These are phyloP conservation scores for Brachirus orientalis DNA, from an alignment of 2,113 vertebrate genomes.

Conservation along the genomic window DNA sequence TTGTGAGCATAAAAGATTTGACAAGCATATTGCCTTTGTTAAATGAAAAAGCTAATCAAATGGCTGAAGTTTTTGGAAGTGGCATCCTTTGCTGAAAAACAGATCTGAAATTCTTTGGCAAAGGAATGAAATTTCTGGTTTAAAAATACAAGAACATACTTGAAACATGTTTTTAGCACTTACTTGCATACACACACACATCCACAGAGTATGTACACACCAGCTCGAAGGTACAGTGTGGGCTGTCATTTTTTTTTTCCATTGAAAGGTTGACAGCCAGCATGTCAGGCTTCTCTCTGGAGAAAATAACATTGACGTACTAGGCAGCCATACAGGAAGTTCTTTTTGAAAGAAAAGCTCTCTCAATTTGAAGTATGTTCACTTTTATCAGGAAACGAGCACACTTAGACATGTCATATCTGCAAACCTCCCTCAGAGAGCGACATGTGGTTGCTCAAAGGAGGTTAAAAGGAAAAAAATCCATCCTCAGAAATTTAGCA, in stretches of 20 bases:
- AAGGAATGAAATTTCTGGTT: conserved; percentile 10
- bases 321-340: conserved; percentile 21
- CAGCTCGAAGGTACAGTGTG: conserved; percentile 20
- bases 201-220: background rate
- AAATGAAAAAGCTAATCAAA: conserved; percentile 8
- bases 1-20: too few relatives aligned
- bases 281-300: conserved; percentile 44
- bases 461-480: background rate
- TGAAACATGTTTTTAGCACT: background rate
- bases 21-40: conserved; percentile 9
- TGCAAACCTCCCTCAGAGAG: conserved; percentile 3
- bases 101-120: conserved; percentile 8
- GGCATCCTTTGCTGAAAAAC: conserved; percentile 1
- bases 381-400: conserved; percentile 20
- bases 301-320: conserved; percentile 20
- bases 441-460: background rate
- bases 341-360: conserved; percentile 25
- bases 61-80: background rate
- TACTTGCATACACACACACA: background rate
- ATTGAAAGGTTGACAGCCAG: conserved; percentile 46
- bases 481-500: conserved; percentile 1
- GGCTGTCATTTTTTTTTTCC: conserved; percentile 30
- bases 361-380: conserved; percentile 12
- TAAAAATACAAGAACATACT: conserved; percentile 8
- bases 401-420: conserved; percentile 13